These are phyloP conservation scores for Pogoniulus pusillus DNA, from an alignment of 2,797 vertebrate species.

Conservation along the genomic window DNA sequence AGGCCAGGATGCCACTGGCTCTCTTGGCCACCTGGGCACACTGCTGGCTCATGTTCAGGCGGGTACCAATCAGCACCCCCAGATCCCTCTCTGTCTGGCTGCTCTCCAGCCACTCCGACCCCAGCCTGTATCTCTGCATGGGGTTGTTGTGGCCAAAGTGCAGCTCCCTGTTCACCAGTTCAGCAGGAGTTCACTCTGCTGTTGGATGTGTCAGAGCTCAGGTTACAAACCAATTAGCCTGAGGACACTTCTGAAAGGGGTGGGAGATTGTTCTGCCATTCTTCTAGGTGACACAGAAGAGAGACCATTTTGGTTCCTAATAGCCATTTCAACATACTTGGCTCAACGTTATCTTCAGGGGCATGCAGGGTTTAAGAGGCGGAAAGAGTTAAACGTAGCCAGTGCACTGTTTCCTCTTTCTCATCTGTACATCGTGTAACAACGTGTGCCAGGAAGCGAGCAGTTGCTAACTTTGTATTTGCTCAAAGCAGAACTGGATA, in stretches of 20 bases:
- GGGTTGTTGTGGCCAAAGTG: no score
- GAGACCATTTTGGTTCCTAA: not conserved
- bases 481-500: not conserved
- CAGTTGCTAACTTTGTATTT: not conserved
- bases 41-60: no score
- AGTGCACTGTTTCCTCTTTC: not conserved
- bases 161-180: no score
- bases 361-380: not conserved
- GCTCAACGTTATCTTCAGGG: not conserved
- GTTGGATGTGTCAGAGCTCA: not conserved
- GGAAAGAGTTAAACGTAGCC: not conserved
- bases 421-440: not conserved
- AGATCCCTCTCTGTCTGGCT: no score
- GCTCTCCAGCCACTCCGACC: no score
- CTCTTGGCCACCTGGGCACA: no score
- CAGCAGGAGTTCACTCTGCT: not conserved
- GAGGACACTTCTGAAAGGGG: not conserved
- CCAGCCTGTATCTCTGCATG: no score
- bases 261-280: not conserved
- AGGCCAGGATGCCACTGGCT: no score
- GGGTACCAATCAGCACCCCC: no score
- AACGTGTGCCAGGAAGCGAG: not conserved
- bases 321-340: not conserved
- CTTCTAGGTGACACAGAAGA: not conserved
- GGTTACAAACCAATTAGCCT: not conserved